A percentile compares a stretch with the other conserved stretches of the same genome.
Evolutionary conservation across 2,113 vertebrate genomes (phyloP).

Genomic region (Trachemys scripta): DNA sequence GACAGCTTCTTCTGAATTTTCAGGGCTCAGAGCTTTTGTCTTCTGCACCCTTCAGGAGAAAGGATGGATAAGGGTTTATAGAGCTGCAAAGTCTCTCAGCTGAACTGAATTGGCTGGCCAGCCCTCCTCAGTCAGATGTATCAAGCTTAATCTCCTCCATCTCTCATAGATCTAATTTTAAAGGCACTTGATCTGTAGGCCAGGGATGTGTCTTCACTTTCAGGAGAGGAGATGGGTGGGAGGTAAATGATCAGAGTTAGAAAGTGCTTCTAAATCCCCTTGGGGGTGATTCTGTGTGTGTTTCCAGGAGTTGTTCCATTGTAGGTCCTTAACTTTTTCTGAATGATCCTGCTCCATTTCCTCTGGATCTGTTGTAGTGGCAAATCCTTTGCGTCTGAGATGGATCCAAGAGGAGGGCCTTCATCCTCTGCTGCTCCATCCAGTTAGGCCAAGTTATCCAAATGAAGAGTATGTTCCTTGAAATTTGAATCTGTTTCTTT

Average conservation of each 20-base stretch:
- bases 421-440: slow-evolving; percentile 49
- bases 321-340: not conserved
- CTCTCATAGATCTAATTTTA: not conserved
- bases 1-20: not conserved
- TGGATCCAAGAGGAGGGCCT: not conserved
- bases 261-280: not conserved
- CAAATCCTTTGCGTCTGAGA: slow-evolving; percentile 54
- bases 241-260: not conserved
- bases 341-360: slow-evolving; percentile 34
- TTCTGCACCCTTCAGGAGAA: not conserved
- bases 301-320: not conserved
- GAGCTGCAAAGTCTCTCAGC: not conserved
- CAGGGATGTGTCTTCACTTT: not conserved
- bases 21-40: not conserved
- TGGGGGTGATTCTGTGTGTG: not conserved
- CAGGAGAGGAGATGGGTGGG: not conserved
- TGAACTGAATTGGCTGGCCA: not conserved
- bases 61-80: not conserved
- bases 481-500: slow-evolving; percentile 35
- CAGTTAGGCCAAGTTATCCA: slow-evolving; percentile 24
- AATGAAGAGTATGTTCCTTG: no score
- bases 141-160: not conserved
- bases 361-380: slow-evolving; percentile 35
- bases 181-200: no score
- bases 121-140: not conserved